Conservation (phyloP, 2,888 invertebrate species). For the Clistopyga incitator region DNA sequence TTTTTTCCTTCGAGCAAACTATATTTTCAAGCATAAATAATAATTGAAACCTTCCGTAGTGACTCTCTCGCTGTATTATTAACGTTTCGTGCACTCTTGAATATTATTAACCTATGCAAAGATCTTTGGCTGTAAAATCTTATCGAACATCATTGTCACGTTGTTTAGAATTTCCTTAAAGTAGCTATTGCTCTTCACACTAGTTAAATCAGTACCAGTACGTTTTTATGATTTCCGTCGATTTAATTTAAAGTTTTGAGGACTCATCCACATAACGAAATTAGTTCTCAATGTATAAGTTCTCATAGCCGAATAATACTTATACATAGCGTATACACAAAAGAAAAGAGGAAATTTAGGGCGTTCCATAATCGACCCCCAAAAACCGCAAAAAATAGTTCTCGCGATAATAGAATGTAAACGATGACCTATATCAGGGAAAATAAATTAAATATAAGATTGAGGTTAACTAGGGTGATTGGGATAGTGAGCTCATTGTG, state of each 20-base stretch:
- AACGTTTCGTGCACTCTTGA: conserved; percentile 2
- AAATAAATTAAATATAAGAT: not conserved
- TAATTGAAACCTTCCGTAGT: conserved; percentile 11
- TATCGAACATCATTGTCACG: not conserved
- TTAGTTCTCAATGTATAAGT: too few species aligned
- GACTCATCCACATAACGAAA: too few species aligned
- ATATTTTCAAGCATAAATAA: conserved; percentile 28
- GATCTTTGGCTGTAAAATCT: not conserved
- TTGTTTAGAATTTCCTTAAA: not conserved
- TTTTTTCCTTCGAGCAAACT: conserved; percentile 10
- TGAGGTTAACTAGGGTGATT: not conserved
- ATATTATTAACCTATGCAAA: too few species aligned
- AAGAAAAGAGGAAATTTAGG: not conserved
- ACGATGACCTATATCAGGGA: not conserved
- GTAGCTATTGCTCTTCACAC: too few species aligned
- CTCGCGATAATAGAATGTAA: not conserved
- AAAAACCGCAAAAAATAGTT: not conserved
- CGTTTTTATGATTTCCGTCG: too few species aligned
- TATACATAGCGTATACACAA: not conserved
- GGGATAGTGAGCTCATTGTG: not conserved
- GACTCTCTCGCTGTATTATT: conserved; percentile 3
- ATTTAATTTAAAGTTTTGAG: too few species aligned
- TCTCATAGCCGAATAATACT: too few species aligned
- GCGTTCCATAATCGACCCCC: not conserved
- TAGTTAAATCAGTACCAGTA: too few species aligned